Conservation (phyloP, 2,888 invertebrate genomes). For the Eutolmus rufibarbis region DNA sequence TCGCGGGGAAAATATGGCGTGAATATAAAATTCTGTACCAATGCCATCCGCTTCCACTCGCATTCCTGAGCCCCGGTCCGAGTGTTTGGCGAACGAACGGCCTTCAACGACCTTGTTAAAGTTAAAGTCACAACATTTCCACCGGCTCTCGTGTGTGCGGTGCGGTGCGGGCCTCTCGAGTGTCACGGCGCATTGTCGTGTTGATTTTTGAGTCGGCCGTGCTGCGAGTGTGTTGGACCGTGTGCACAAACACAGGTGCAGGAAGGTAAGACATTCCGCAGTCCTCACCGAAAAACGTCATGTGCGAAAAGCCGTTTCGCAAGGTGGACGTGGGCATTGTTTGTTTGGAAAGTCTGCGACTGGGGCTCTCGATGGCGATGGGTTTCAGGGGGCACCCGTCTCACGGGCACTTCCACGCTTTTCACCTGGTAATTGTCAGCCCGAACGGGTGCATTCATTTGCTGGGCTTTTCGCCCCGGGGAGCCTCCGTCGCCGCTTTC, state of each 20-base stretch:
- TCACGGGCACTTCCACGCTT: background rate
- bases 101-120: conserved; percentile 44
- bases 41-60: conserved; percentile 28
- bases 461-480: background rate
- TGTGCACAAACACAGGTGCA: background rate
- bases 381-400: background rate
- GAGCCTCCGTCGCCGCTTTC: background rate
- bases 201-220: background rate
- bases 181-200: background rate
- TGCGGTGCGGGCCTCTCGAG: background rate
- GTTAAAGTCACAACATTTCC: background rate
- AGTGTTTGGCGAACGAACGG: conserved; percentile 39
- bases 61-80: conserved; percentile 14
- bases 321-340: conserved; percentile 32
- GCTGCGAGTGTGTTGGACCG: background rate
- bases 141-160: background rate
- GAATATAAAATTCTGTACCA: conserved; percentile 43
- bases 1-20: conserved; percentile 42
- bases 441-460: background rate
- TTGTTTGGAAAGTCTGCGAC: conserved; percentile 6
- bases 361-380: background rate
- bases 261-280: background rate
- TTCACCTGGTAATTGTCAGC: background rate
- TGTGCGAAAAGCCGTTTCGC: background rate
- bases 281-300: conserved; percentile 18